Conservation (phyloP, 2,888 invertebrate genomes). For the Anthophora plumipes region DNA sequence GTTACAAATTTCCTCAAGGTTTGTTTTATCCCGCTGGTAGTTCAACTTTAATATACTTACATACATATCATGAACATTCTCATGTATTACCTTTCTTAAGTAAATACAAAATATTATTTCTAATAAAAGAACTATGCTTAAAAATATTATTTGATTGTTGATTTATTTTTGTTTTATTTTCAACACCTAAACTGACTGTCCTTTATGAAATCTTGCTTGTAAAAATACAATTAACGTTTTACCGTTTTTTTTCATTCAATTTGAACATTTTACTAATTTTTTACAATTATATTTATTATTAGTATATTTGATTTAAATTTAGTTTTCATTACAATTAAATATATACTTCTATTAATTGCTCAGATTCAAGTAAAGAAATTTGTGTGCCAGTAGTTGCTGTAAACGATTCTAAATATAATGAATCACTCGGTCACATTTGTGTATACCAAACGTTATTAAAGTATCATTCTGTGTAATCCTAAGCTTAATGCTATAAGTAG, state of each 20-base stretch:
- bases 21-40: too few species aligned
- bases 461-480: constrained; percentile 95
- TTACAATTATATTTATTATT: constrained; percentile 22
- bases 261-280: constrained; percentile 30
- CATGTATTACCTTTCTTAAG: constrained; percentile 24
- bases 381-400: constrained; percentile 3
- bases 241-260: constrained; percentile 72
- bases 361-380: constrained; percentile 86
- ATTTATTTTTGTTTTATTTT: constrained; percentile 53
- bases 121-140: constrained; percentile 40
- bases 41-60: too few species aligned
- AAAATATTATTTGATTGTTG: background rate
- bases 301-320: background rate
- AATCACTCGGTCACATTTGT: constrained; percentile 88
- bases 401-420: constrained; percentile 85
- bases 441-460: constrained; percentile 91
- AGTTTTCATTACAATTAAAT: background rate
- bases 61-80: too few species aligned
- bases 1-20: too few species aligned
- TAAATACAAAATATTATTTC: constrained; percentile 38
- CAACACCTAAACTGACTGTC: constrained; percentile 80
- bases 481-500: constrained; percentile 91
- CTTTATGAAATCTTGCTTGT: constrained; percentile 72
- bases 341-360: constrained; percentile 47
- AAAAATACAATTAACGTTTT: constrained; percentile 67